Conservation (phyloP, 2,113 vertebrate species). For the Lanius collurio region DNA sequence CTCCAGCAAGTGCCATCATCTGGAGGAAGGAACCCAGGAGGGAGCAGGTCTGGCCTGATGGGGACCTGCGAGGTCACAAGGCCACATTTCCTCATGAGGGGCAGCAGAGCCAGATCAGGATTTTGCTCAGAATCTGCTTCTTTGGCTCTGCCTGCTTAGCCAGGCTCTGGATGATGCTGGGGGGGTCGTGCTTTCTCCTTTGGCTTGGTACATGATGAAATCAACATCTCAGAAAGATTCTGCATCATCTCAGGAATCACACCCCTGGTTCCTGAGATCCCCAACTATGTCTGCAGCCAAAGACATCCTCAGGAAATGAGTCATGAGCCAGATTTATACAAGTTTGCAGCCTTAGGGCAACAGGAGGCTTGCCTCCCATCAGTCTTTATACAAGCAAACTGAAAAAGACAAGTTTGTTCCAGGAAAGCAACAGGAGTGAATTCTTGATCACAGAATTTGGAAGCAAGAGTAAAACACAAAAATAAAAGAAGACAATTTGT, state of each 20-base stretch:
- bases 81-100: fast-evolving
- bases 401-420: constrained; percentile 39
- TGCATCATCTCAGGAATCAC: neutral
- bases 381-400: constrained; percentile 29
- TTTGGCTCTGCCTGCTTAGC: neutral
- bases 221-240: neutral
- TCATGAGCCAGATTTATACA: constrained; percentile 33
- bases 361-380: constrained; percentile 9
- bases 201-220: neutral
- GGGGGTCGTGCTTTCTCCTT: neutral
- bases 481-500: constrained; percentile 2
- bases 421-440: constrained; percentile 22
- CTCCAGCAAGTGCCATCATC: neutral
- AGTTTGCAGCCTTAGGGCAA: constrained; percentile 24
- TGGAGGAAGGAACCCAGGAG: neutral
- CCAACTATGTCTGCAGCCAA: neutral
- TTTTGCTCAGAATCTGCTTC: neutral
- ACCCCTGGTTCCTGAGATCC: neutral
- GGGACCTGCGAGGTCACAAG: neutral
- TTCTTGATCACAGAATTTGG: constrained; percentile 10
- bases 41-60: neutral
- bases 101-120: neutral
- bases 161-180: neutral
- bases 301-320: constrained; percentile 40
- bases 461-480: neutral